phyloP scores from a whole-genome alignment of 2,888 invertebrate species.

The Beris morrisii region DNA sequence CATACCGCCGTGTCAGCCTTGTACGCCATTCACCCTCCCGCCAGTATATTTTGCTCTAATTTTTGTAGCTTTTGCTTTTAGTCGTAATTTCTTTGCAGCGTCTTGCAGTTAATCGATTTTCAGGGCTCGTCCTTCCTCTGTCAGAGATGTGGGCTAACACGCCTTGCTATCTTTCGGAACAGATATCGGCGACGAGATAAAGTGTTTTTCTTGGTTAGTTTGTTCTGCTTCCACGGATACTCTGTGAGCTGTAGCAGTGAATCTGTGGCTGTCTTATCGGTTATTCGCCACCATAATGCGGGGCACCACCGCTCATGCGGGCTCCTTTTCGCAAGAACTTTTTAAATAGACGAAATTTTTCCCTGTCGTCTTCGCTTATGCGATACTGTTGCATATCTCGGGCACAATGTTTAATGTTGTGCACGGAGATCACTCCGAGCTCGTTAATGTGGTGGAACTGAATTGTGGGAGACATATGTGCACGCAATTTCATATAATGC shows the following conservation, averaged over 20 bases:
- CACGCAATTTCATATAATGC: slow-evolving; percentile 36
- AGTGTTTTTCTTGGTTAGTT: no score
- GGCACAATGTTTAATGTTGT: slow-evolving; percentile 15
- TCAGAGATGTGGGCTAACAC: neutral
- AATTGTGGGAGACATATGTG: slow-evolving; percentile 31
- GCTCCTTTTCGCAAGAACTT: slow-evolving; percentile 3
- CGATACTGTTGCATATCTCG: slow-evolving; percentile 18
- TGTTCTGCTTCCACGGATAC: no score
- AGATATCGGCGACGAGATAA: no score
- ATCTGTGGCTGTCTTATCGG: slow-evolving; percentile 12
- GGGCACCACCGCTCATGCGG: neutral
- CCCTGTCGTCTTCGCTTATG: slow-evolving; percentile 14
- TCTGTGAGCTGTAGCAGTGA: neutral
- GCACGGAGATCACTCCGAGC: slow-evolving; percentile 17
- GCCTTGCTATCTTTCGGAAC: no score
- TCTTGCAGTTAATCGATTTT: slow-evolving; percentile 35
- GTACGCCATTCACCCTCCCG: slow-evolving; percentile 15
- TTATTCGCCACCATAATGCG: slow-evolving; percentile 2
- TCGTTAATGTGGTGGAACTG: slow-evolving; percentile 6
- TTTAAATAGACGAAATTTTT: slow-evolving; percentile 33
- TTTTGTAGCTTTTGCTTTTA: slow-evolving; percentile 36
- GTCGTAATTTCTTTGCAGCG: slow-evolving; percentile 31
- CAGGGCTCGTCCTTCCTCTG: no score
- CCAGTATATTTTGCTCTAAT: slow-evolving; percentile 30
- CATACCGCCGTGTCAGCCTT: slow-evolving; percentile 5